Percentiles rank a stretch among this genome's conserved stretches.
These are phyloP conservation scores for Ichneumoninae sp. DNA, from an alignment of 2,888 invertebrate species.

Conservation along the genomic window DNA sequence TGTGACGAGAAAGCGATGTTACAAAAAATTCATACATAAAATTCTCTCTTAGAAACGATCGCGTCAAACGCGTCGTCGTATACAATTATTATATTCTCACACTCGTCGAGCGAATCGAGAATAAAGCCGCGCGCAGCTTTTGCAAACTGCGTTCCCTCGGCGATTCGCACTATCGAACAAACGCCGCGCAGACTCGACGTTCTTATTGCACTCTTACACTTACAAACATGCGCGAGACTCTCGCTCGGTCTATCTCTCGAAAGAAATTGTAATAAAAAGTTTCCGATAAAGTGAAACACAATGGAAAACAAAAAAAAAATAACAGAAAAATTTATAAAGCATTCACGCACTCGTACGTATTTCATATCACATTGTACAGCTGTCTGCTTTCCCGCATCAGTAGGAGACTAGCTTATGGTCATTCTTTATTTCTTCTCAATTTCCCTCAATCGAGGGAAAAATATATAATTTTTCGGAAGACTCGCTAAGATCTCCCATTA, in stretches of 20 bases:
- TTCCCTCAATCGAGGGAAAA: slow-evolving; percentile 4
- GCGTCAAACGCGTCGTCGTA: slow-evolving; percentile 50
- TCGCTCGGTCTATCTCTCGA: slow-evolving; percentile 28
- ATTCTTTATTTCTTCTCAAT: slow-evolving; percentile 54
- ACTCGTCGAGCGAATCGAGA: slow-evolving; percentile 28
- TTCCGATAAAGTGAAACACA: slow-evolving; percentile 70
- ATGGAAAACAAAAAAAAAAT: slow-evolving; percentile 54
- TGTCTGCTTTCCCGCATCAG: slow-evolving; percentile 74
- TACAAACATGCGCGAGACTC: slow-evolving; percentile 28
- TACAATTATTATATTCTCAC: slow-evolving; percentile 23
- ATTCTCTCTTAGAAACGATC: slow-evolving; percentile 38
- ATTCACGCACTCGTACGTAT: slow-evolving; percentile 65
- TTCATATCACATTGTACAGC: slow-evolving; percentile 82
- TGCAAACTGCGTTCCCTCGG: not conserved
- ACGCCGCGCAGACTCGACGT: slow-evolving; percentile 10
- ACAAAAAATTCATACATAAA: slow-evolving; percentile 48
- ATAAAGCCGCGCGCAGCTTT: slow-evolving; percentile 14
- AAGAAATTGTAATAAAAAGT: slow-evolving; percentile 68
- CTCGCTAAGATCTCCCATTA: not conserved
- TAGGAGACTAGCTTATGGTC: slow-evolving; percentile 79
- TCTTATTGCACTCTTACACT: slow-evolving; percentile 58
- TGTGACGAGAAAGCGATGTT: slow-evolving; percentile 23
- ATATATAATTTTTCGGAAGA: not conserved
- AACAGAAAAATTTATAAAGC: slow-evolving; percentile 30
- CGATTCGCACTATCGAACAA: slow-evolving; percentile 27